Conservation (phyloP, 2,113 vertebrate genomes). For the Uria lomvia region DNA sequence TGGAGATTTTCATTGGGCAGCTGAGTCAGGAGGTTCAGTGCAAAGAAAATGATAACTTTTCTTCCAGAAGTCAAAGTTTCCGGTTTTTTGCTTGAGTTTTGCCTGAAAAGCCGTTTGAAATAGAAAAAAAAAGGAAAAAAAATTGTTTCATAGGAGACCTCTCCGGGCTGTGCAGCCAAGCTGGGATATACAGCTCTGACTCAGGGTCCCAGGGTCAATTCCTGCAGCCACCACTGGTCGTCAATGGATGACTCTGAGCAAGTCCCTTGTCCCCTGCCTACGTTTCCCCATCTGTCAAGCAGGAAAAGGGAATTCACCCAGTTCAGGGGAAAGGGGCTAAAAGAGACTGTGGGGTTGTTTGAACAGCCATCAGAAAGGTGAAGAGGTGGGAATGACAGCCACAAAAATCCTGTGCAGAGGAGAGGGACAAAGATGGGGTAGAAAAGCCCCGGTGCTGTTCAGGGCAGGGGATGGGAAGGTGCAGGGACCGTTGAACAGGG, state of each 20-base stretch:
- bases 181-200: not conserved
- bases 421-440: not conserved
- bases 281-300: not conserved
- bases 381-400: not conserved
- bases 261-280: not conserved
- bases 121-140: not conserved
- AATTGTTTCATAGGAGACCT: not conserved
- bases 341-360: not conserved
- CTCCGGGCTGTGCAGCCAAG: not conserved
- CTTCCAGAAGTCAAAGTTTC: not conserved
- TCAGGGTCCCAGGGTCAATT: accelerated
- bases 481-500: not conserved
- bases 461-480: not conserved
- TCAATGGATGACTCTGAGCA: not conserved
- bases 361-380: not conserved
- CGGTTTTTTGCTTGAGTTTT: not conserved
- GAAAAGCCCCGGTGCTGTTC: not conserved
- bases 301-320: not conserved
- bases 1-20: not conserved
- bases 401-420: not conserved
- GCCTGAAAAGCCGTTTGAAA: not conserved
- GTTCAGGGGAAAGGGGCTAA: not conserved
- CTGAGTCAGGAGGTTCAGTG: not conserved
- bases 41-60: not conserved
- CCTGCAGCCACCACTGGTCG: not conserved